Base-by-base conservation (phyloP, 2,888 invertebrate genomes). In the Achlya flavicornis region DNA sequence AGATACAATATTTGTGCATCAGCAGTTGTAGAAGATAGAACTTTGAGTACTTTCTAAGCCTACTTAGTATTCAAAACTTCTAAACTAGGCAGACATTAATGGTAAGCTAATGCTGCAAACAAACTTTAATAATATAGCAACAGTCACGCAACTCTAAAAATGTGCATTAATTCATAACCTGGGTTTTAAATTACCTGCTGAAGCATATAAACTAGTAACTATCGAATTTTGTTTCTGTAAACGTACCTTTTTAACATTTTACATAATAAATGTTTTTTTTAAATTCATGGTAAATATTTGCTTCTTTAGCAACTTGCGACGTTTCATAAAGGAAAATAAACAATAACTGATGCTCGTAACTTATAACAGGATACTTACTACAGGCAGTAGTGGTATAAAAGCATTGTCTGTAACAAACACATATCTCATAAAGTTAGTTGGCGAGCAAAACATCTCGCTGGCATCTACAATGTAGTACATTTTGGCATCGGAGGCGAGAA, bases 401-500 rank as follows among this genome's bases (percentile, higher is more conserved):
- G 88, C 84, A 85, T 88, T 87, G 89, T 86, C 83, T 84, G 84
- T 79, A 80, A 76, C 78, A 86, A 89, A 87, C 86, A 85, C 84
- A 89, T 90, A 86, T 87, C 84, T 90, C 91, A 89, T 83, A 90
- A 92, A 92, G 87, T 92, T 88, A 87, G 85, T 88, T 90, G 89
- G 90, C 89, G 85, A 81, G 83, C 85, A 86, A 86, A 87, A 86
- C 83, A 86, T 86, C 81, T 71, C 80, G 78, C 75, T 85, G 85
- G 84, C 86, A 80, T 87, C 78, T 83, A 87, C 85, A 85, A 82
- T 83, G 84, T 88, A 85, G 79, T 80, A 82, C 77, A 84, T 90
- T 91, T 90, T 91, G 92, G 91, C 92, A 89, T 84, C 80, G 79
- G 75, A 88, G 90, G 90, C 91, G 91, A 89, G 91, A 91, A 92